phyloP scores from a whole-genome alignment of 2,797 vertebrate genomes.

The Ciconia nigra region DNA sequence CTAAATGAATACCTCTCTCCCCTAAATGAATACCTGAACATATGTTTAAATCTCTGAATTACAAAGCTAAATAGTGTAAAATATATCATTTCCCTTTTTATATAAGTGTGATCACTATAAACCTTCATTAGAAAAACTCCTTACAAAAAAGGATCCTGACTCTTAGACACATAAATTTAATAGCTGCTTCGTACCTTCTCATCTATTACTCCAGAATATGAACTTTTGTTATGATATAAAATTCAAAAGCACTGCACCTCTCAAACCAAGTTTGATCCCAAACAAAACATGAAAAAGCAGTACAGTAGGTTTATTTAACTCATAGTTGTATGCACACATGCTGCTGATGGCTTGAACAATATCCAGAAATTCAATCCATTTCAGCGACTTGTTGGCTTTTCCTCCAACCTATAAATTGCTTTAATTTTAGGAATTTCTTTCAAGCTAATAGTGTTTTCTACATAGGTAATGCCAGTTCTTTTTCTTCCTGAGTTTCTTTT shows the following conservation, averaged over 20 bases:
- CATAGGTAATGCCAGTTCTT: background rate
- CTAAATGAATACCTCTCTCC: background rate
- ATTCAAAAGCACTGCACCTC: background rate
- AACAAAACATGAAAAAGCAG: background rate
- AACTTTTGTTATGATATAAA: background rate
- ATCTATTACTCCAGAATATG: background rate
- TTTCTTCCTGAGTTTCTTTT: background rate
- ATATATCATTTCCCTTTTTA: background rate
- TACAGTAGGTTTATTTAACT: background rate
- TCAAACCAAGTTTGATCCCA: background rate
- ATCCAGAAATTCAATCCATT: background rate
- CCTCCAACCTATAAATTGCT: background rate
- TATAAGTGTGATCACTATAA: background rate
- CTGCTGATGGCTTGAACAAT: background rate
- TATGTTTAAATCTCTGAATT: constrained; percentile 36
- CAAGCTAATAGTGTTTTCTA: background rate
- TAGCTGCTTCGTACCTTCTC: background rate
- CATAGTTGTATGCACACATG: background rate
- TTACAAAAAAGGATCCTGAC: background rate
- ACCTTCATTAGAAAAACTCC: background rate
- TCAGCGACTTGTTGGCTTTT: background rate
- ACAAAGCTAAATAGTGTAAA: constrained; percentile 14
- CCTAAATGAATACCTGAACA: background rate
- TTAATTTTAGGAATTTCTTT: background rate
- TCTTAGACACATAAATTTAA: constrained; percentile 13